Conservation (phyloP, 2,888 invertebrate genomes). For the Netelia melanura region DNA sequence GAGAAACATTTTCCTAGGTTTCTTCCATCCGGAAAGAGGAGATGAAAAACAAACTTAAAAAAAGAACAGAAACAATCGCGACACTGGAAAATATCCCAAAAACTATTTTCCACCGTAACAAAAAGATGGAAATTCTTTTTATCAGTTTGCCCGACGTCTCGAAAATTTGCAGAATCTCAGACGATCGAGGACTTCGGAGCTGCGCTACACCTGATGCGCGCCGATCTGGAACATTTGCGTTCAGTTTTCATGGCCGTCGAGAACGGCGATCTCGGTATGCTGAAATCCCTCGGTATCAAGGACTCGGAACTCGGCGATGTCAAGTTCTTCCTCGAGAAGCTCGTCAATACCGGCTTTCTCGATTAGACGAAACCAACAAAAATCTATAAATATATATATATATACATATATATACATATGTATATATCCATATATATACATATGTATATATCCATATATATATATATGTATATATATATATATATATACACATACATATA, state of each 20-base stretch:
- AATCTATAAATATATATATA: background rate
- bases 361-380: constrained; percentile 88
- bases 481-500: too few relatives aligned
- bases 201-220: constrained; percentile 93
- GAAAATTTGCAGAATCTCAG: constrained; percentile 91
- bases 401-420: too few relatives aligned
- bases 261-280: constrained; percentile 96
- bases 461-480: too few relatives aligned
- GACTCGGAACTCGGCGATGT: constrained; percentile 98
- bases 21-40: too few relatives aligned
- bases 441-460: too few relatives aligned
- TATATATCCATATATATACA: too few relatives aligned
- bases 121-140: background rate
- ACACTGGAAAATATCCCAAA: background rate
- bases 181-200: constrained; percentile 97
- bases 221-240: constrained; percentile 96
- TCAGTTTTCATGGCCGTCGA: constrained; percentile 98
- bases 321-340: constrained; percentile 97
- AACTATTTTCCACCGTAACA: background rate
- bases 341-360: constrained; percentile 97
- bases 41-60: background rate
- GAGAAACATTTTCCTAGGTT: too few relatives aligned
- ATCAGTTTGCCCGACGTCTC: background rate
- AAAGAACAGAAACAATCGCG: background rate
- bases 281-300: constrained; percentile 97